phyloP scores from a whole-genome alignment of 92 coral and sea anemone species.

The Actinostola sp. region DNA sequence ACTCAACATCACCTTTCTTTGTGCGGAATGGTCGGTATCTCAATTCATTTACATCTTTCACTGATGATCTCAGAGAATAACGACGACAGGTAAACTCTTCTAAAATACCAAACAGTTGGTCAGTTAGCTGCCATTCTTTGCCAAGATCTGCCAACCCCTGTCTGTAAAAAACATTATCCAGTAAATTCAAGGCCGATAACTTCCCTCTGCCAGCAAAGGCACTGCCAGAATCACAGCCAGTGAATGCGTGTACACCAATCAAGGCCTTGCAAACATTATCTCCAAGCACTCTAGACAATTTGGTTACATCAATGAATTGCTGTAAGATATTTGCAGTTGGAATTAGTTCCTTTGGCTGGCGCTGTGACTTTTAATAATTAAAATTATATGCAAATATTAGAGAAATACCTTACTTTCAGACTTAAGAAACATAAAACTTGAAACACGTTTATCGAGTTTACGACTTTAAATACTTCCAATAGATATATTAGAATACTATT shows the following conservation, averaged over 20 bases:
- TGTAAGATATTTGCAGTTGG: too few relatives aligned
- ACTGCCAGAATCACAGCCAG: constrained; percentile 55
- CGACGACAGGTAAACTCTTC: constrained; percentile 55
- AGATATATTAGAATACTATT: too few relatives aligned
- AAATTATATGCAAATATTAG: too few relatives aligned
- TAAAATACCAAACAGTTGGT: constrained; percentile 36
- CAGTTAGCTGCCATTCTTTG: constrained; percentile 42
- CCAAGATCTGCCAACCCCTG: constrained; percentile 22
- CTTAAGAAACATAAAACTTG: too few relatives aligned
- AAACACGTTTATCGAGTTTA: too few relatives aligned
- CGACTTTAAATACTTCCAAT: too few relatives aligned
- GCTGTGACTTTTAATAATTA: too few relatives aligned
- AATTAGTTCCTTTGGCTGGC: too few relatives aligned
- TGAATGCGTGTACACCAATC: constrained; percentile 52
- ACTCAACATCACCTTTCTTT: constrained; percentile 60
- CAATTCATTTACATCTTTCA: constrained; percentile 43
- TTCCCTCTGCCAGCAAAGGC: constrained; percentile 58
- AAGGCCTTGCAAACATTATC: constrained; percentile 31
- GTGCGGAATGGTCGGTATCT: constrained; percentile 51
- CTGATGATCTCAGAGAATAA: constrained; percentile 29
- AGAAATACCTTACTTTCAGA: too few relatives aligned
- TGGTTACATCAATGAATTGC: constrained; percentile 40
- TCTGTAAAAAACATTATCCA: constrained; percentile 39
- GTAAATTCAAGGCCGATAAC: constrained; percentile 27
- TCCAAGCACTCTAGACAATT: constrained; percentile 56